Evolutionary conservation across 2,113 vertebrate species (phyloP).

Genomic region (Bos javanicus): DNA sequence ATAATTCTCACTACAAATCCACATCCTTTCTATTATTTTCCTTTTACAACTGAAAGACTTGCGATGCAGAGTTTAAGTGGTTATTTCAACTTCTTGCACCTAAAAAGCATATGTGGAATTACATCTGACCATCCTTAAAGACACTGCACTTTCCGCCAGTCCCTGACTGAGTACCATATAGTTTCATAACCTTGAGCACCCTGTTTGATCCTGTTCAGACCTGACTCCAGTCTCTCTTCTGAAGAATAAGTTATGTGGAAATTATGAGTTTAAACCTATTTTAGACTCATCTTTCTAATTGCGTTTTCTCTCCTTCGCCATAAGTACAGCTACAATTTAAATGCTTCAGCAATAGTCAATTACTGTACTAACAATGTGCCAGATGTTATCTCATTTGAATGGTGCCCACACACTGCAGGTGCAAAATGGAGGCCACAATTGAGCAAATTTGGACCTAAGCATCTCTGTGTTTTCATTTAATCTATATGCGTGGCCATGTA

Average conservation of each 20-base stretch:
- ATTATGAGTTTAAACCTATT: slow-evolving; percentile 43
- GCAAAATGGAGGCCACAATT: slow-evolving; percentile 58
- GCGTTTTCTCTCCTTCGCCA: background rate
- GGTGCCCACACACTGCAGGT: slow-evolving; percentile 65
- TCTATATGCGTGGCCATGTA: slow-evolving; percentile 42
- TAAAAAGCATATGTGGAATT: background rate
- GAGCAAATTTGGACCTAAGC: slow-evolving; percentile 55
- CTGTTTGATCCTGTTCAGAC: background rate
- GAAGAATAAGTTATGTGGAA: slow-evolving; percentile 1
- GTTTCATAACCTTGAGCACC: background rate
- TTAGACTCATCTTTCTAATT: slow-evolving; percentile 49
- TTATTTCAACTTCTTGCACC: background rate
- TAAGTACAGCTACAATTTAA: slow-evolving; percentile 59
- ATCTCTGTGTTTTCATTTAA: slow-evolving; percentile 42
- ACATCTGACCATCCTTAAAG: background rate
- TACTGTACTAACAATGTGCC: slow-evolving; percentile 61
- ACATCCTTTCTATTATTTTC: background rate
- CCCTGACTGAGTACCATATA: background rate
- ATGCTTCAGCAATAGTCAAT: slow-evolving; percentile 62
- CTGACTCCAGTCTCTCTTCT: background rate
- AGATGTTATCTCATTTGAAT: slow-evolving; percentile 68
- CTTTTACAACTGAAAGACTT: background rate
- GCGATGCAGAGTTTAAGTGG: background rate
- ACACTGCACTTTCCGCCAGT: background rate
- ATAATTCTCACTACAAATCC: background rate